phyloP scores from a whole-genome alignment of 2,888 invertebrate species.

The Drosophila paramelanica region DNA sequence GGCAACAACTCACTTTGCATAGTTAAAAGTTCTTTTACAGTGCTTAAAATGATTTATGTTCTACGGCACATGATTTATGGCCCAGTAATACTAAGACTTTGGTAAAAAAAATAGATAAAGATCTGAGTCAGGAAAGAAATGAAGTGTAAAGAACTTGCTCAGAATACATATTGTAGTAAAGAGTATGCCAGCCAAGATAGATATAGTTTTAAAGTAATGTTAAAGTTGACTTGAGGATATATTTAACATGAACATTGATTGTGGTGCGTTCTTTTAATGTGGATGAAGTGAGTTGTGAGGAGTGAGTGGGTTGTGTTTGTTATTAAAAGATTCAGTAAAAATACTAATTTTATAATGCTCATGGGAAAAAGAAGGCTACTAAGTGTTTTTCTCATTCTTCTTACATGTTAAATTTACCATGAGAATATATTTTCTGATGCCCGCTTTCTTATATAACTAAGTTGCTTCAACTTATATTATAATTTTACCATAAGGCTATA shows the following conservation, averaged over 20 bases:
- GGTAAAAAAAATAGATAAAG: conserved; percentile 12
- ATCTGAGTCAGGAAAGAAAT: conserved; percentile 5
- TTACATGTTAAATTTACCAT: too few relatives aligned
- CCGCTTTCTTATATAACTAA: too few relatives aligned
- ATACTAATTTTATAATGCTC: too few relatives aligned
- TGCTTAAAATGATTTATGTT: conserved; percentile 61
- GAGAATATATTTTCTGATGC: too few relatives aligned
- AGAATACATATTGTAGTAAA: not conserved
- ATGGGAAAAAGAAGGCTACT: too few relatives aligned
- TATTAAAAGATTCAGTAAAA: too few relatives aligned
- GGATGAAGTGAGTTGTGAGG: not conserved
- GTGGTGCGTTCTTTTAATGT: not conserved
- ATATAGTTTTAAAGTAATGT: not conserved
- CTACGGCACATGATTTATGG: conserved; percentile 41
- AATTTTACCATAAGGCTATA: too few relatives aligned
- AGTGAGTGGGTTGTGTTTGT: too few relatives aligned
- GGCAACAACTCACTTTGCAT: conserved; percentile 40
- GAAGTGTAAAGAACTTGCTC: not conserved
- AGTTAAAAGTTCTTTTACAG: conserved; percentile 51
- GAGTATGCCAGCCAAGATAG: not conserved
- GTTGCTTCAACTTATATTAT: too few relatives aligned
- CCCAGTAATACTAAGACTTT: not conserved
- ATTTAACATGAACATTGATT: not conserved
- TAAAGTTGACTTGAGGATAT: not conserved
- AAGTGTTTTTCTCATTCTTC: too few relatives aligned